Percentiles rank a stretch among this genome's conserved stretches.
These are phyloP conservation scores for Antrozous pallidus DNA, from an alignment of 2,797 vertebrate genomes.

Conservation along the genomic window DNA sequence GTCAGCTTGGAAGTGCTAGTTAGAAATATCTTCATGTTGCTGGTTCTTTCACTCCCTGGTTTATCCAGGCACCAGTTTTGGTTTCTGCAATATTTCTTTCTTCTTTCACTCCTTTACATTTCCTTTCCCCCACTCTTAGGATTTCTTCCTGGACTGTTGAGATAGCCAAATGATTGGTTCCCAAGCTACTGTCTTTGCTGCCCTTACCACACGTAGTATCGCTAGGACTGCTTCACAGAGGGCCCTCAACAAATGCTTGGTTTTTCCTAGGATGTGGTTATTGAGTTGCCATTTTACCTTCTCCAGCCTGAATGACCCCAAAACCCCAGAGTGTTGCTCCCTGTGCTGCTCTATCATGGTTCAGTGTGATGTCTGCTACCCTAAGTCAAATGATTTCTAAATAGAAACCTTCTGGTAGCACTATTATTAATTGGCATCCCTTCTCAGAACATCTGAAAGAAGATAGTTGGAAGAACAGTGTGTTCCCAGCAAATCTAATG, in stretches of 20 bases:
- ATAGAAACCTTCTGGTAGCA: slow-evolving; percentile 49
- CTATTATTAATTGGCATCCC: slow-evolving; percentile 49
- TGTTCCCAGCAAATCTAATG: slow-evolving; percentile 33
- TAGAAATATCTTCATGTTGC: not conserved
- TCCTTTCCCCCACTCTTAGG: not conserved
- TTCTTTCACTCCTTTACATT: not conserved
- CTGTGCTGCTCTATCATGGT: not conserved
- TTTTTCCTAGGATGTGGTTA: not conserved
- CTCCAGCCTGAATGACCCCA: not conserved
- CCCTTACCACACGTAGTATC: not conserved
- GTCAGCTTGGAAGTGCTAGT: not conserved
- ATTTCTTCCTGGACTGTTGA: not conserved
- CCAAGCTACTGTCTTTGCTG: not conserved
- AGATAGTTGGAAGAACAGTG: slow-evolving; percentile 49
- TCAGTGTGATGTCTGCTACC: not conserved
- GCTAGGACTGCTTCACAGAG: not conserved
- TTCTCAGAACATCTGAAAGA: slow-evolving; percentile 56
- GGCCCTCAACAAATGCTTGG: not conserved
- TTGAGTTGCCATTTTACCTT: not conserved
- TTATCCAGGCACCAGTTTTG: not conserved
- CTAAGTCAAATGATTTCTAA: slow-evolving; percentile 54
- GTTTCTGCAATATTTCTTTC: not conserved
- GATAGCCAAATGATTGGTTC: not conserved
- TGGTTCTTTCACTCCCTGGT: not conserved
- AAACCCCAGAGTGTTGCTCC: not conserved